Evolutionary conservation across 2,888 invertebrate species (phyloP), one percentile per base, ranked within the genome.

Genomic region (Notodromas monacha): DNA sequence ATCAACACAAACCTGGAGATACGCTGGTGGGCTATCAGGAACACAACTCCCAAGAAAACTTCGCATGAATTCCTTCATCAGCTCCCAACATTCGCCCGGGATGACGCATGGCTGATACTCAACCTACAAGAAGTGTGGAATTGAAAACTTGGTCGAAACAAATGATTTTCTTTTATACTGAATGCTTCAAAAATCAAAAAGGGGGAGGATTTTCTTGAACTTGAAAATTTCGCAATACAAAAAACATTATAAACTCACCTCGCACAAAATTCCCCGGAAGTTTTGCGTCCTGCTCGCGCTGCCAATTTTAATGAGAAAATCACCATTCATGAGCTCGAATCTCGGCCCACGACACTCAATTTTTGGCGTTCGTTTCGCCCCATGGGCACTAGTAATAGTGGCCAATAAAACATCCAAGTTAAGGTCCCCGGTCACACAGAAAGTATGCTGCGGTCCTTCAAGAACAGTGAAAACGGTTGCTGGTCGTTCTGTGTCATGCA

Each of bases 401-500:
- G 70, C 58, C 68, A 86, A 73, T 1, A 86, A 54, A 31, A 77
- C 51, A 48, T 86, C 86, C 44, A 86, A 81, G 3, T 84, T 56
- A 2, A 69, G 68, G 44, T 86, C 86, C 0, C 84, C 77, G 16
- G 77, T 70, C 1, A 89, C 57, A 2, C 77, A 70, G 15, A 79
- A 68, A 34, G 68, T 67, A 45, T 74, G 74, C 8, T 62, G 65
- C 1, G 76, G 77, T 1, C 49, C 48, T 39, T 86, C 86, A 4
- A 86, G 55, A 15, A 84, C 63, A 5, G 81, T 70, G 51, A 84
- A 86, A 3, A 79, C 77, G 0, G 84, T 73, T 0, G 79, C 81
- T 0, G 86, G 86, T 44, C 79, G 74, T 45, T 89, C 86, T 0
- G 77, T 81, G 49, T 86, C 77, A 52, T 86, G 84, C 5, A 89